phyloP scores from a whole-genome alignment of 2,797 vertebrate species.

The Anguilla obscura region DNA sequence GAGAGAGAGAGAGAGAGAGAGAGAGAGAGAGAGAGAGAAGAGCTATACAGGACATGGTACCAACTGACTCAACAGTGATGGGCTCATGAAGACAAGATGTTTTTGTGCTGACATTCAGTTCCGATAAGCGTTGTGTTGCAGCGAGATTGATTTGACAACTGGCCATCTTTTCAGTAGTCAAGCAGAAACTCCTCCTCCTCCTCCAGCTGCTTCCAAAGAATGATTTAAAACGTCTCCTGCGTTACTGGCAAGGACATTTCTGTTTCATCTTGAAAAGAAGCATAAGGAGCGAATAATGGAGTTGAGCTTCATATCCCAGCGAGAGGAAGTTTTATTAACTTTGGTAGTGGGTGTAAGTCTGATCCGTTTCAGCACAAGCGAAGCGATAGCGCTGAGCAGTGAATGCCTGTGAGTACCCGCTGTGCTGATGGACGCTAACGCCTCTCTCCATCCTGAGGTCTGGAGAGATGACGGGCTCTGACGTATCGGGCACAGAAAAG shows the following conservation, averaged over 20 bases:
- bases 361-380: neutral
- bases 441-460: constrained; percentile 6
- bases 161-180: neutral
- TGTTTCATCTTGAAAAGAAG: neutral
- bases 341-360: neutral
- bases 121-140: neutral
- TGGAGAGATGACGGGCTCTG: neutral
- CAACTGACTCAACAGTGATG: neutral
- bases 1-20: neutral
- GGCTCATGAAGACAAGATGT: neutral
- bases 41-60: neutral
- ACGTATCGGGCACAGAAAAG: constrained; percentile 15
- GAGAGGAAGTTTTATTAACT: constrained; percentile 2
- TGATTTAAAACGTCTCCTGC: neutral
- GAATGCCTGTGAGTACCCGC: neutral
- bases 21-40: neutral
- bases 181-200: neutral
- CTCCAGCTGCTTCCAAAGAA: neutral
- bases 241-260: neutral
- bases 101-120: neutral
- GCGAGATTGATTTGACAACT: neutral
- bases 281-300: neutral
- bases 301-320: neutral
- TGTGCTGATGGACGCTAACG: constrained; percentile 8
- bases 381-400: neutral